Evolutionary conservation across 2,113 vertebrate species (phyloP), one percentile per base, ranked within the genome.

Genomic region (Sterrhoptilus dennistouni): DNA sequence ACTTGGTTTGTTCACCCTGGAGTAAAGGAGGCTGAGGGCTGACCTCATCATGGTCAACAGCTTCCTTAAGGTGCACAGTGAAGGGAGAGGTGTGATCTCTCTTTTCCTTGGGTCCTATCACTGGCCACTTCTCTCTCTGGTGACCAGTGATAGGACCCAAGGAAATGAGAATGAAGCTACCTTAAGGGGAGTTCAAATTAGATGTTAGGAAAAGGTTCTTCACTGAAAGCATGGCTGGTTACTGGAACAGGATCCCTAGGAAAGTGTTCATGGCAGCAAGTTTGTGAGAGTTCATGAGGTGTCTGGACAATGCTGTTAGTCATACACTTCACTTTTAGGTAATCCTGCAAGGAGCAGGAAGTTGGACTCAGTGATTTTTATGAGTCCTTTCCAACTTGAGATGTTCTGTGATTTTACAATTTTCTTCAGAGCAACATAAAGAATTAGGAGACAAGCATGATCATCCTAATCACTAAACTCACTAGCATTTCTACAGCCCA

Each of bases 1-100:
- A 69, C 24, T 59, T 40, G 36, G 12, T 50, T 60, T 60, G 25
- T 35, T 70, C 31, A 40, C 24, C 12, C 54, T 49, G 31, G 31
- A 50, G 35, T 29, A 82, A 19, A 50, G 19, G 15, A 75, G 14
- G 25, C 14, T 25, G 25, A 83, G 31, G 23, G 23, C 22, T 50
- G 52, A 60, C 5, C 25, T 28, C 20, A 72, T 7, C 1, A 7
- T 5, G 25, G 29, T 18, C 33, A 61, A 23, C 16, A 52, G 2
- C 25, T 76, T 83, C 29, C 72, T 70, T 20, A 63, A 38, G 21
- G 7, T 0, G 1, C 9, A 3, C 20, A 75, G 49, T 0, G 2
- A n/a, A 76, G 13, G 29, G 12, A 35, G 38, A 69, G 3, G 5
- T 36, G 14, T 24, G 61, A 18, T 38, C 47, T 18, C 52, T 57